Evolutionary conservation across 30 jellyfish, hydroid and myxozoan genomes (phyloP), one percentile per base, ranked within the genome.

Genomic region (Hydractinia symbiolongicarpus): DNA sequence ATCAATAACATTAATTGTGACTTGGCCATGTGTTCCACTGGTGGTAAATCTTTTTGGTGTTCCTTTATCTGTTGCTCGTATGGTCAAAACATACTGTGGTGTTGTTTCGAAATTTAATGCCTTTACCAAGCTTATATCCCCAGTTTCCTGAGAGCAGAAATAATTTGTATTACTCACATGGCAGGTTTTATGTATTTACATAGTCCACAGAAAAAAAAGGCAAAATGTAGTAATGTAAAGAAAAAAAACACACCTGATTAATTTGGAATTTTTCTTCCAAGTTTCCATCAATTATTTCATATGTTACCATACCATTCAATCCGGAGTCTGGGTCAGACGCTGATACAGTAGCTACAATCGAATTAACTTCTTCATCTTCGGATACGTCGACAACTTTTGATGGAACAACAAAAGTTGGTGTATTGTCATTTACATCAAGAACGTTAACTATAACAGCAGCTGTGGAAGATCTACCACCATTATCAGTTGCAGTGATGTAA

Each of bases 291-390:
- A 60, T 17, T 15, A 79, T 50, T 49, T 44, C 86, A 82, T 53
- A 91, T 21, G 57, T 89, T 5, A 91, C 73, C 51, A 77, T 86
- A 9, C 84, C 90, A 83, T 91, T 91, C 5, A 82, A 70, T 9
- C 98, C 98, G 17, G 73, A 71, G 78, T 91, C 98, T n/a, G 66
- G 58, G 69, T 91, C 98, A 6, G 89, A 67, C 13, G 98, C 96
- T 6, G 13, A 17, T 20, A 86, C 89, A 14, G 44, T 5, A 30
- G 66, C 55, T 9, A 77, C 19, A 11, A 44, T 53, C 21, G 51
- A 50, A 50, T 30, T 50, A 4, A 60, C 58, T 17, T 57, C 53
- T 14, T 9, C 53, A 55, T 77, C 66, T 50, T 77, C 85, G n/a
- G 8, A 0, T 5, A 77, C 66, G 15, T 60, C 55, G 4, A 53